These are phyloP conservation scores for Microctenopoma steveboyesi DNA, from an alignment of 2,797 vertebrate species.

Conservation along the genomic window DNA sequence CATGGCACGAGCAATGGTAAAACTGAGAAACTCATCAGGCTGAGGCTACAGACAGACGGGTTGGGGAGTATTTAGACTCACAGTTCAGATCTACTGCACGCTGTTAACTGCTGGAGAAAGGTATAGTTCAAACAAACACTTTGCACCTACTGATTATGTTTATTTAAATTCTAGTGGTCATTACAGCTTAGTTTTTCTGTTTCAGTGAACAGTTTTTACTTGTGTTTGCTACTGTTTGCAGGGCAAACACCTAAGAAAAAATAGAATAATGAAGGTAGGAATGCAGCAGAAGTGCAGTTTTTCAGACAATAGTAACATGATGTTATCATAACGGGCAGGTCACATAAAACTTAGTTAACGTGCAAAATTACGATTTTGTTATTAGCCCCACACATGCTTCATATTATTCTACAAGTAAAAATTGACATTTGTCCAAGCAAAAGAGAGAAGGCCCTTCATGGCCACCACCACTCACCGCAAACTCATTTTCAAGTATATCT, in stretches of 20 bases:
- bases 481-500: constrained; percentile 74
- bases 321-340: constrained; percentile 91
- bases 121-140: constrained; percentile 60
- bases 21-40: constrained; percentile 65
- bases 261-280: constrained; percentile 18
- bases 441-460: constrained; percentile 60
- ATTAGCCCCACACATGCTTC: constrained; percentile 86
- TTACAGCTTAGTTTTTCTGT: constrained; percentile 48
- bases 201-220: constrained; percentile 38
- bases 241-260: constrained; percentile 4
- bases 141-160: constrained; percentile 56
- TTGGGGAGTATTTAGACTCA: constrained; percentile 45
- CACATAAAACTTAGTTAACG: constrained; percentile 53
- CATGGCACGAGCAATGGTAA: constrained; percentile 74
- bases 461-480: constrained; percentile 69
- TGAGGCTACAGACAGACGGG: constrained; percentile 44
- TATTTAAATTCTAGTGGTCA: constrained; percentile 50
- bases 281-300: constrained; percentile 6
- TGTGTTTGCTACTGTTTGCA: constrained; percentile 20
- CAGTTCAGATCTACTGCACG: constrained; percentile 40
- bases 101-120: constrained; percentile 56
- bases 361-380: constrained; percentile 84
- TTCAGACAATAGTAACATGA: constrained; percentile 83
- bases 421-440: constrained; percentile 84
- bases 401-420: constrained; percentile 88